A percentile compares a stretch with the other conserved stretches of the same genome.
Conservation (phyloP, 2,888 invertebrate genomes). For the Hofmannophila pseudospretella region DNA sequence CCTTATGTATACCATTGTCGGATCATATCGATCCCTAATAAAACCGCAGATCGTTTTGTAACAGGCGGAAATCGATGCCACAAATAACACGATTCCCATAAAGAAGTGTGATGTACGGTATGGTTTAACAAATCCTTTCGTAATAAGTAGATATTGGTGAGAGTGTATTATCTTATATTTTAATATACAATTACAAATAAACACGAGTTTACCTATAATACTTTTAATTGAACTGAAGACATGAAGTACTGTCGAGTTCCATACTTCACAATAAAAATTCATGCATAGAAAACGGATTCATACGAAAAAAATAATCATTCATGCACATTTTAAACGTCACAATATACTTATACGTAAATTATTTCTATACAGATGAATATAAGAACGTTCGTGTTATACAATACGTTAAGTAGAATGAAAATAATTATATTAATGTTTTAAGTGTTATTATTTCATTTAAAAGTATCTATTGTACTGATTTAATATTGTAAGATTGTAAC, state of each 20-base stretch:
- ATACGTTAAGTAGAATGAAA: constrained; percentile 3
- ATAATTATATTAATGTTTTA: constrained; percentile 5
- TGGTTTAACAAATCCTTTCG: too few relatives aligned
- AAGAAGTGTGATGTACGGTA: too few relatives aligned
- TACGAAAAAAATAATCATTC: constrained; percentile 18
- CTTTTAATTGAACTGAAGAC: not conserved
- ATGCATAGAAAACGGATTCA: constrained; percentile 13
- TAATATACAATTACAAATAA: constrained; percentile 1
- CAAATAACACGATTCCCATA: too few relatives aligned
- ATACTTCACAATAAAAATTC: constrained; percentile 8
- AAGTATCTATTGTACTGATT: constrained; percentile 1
- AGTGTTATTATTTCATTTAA: too few relatives aligned
- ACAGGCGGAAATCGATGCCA: too few relatives aligned
- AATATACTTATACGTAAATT: constrained; percentile 5
- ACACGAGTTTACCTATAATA: constrained; percentile 3
- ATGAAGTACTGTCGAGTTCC: not conserved
- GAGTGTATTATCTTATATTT: too few relatives aligned
- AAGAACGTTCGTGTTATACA: constrained; percentile 9
- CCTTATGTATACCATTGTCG: too few relatives aligned
- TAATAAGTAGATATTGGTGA: too few relatives aligned
- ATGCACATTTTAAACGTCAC: constrained; percentile 17
- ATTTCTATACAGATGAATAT: not conserved
- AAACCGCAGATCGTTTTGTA: too few relatives aligned
- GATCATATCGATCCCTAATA: too few relatives aligned
- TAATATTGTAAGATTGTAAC: too few relatives aligned